A percentile compares a stretch with the other conserved stretches of the same genome.
These are phyloP conservation scores for Chirona hameri DNA, from an alignment of 2,888 invertebrate species.

Conservation along the genomic window DNA sequence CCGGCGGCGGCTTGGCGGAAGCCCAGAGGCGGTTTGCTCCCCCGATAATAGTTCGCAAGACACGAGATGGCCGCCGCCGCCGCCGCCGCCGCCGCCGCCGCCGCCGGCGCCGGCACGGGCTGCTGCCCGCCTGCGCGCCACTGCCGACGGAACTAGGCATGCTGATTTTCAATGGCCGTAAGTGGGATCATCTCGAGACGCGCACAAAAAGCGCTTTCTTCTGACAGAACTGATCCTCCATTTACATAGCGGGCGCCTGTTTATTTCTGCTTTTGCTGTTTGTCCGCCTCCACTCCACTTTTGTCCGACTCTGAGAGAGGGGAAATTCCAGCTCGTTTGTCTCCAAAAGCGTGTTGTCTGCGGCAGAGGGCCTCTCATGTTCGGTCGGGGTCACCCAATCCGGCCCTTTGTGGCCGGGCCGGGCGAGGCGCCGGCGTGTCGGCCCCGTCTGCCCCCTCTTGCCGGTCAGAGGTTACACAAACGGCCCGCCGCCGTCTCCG, in stretches of 20 bases:
- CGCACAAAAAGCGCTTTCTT: slow-evolving; percentile 26
- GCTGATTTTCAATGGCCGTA: background rate
- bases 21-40: background rate
- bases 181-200: slow-evolving; percentile 1
- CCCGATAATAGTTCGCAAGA: background rate
- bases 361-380: background rate
- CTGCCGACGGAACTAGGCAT: background rate
- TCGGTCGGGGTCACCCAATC: background rate
- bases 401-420: slow-evolving; percentile 44
- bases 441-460: background rate
- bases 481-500: background rate
- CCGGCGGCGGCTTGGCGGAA: background rate
- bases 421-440: slow-evolving; percentile 35
- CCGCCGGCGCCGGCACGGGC: background rate
- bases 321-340: slow-evolving; percentile 27
- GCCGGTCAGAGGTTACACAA: slow-evolving; percentile 4
- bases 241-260: slow-evolving; percentile 5
- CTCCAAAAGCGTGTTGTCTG: slow-evolving; percentile 6
- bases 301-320: slow-evolving; percentile 2
- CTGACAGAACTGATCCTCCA: slow-evolving; percentile 1
- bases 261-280: slow-evolving; percentile 26
- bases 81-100: background rate
- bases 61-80: background rate
- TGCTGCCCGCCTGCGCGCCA: background rate
- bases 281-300: slow-evolving; percentile 7